phyloP scores from a whole-genome alignment of 2,113 vertebrate species.

The Sinocyclocheilus rhinocerous region DNA sequence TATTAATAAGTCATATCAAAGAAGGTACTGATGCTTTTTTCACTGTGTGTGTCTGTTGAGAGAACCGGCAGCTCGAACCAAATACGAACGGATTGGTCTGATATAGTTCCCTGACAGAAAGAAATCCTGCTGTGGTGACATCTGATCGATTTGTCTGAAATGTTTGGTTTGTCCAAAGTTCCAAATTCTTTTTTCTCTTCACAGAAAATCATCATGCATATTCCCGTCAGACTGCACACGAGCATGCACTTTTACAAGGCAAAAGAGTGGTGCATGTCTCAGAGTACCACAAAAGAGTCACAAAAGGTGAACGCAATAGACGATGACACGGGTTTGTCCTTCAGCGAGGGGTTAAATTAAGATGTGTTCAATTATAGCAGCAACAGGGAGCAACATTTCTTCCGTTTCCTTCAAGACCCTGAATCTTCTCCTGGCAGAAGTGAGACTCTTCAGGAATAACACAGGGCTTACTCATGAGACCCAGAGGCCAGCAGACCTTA shows the following conservation, averaged over 20 bases:
- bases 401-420: background rate
- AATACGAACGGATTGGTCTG: background rate
- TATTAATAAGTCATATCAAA: constrained; percentile 46
- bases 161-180: background rate
- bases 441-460: background rate
- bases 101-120: background rate
- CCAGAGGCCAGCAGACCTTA: background rate
- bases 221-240: background rate
- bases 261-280: background rate
- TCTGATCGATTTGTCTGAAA: background rate
- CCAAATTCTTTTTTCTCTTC: background rate
- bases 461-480: background rate
- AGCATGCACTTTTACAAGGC: background rate
- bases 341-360: background rate
- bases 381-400: constrained; percentile 1
- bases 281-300: background rate
- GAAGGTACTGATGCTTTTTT: background rate
- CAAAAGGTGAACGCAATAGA: background rate
- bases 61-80: background rate
- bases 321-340: background rate
- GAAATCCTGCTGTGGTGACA: background rate
- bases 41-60: background rate
- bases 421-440: background rate
- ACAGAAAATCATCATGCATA: background rate
- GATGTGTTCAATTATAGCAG: background rate